Evolutionary conservation across 1,140 invertebrate genomes (phyloP).

Genomic region (Telenomus remus): DNA sequence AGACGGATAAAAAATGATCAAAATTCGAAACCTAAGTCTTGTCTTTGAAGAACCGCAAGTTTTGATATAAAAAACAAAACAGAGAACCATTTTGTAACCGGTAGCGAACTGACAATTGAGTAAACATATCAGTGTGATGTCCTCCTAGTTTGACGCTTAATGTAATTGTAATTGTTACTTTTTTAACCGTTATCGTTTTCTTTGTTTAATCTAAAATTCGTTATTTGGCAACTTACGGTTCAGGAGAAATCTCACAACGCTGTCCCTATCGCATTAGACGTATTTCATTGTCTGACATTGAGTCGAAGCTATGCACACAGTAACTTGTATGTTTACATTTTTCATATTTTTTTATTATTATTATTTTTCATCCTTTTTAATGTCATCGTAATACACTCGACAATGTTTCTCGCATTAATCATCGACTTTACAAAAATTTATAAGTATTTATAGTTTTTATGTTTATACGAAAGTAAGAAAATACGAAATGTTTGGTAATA

Average conservation of each 20-base stretch:
- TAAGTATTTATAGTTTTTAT: conserved; percentile 65
- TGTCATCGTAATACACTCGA: conserved; percentile 47
- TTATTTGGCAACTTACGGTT: conserved; percentile 73
- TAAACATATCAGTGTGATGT: conserved; percentile 57
- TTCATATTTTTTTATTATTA: conserved; percentile 3
- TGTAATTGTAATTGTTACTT: conserved; percentile 57
- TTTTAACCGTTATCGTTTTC: conserved; percentile 56
- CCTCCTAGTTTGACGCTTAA: conserved; percentile 60
- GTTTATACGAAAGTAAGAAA: conserved; percentile 75
- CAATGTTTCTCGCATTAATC: conserved; percentile 47
- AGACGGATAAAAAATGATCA: conserved; percentile 62
- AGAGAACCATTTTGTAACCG: conserved; percentile 44
- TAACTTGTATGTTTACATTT: conserved; percentile 66
- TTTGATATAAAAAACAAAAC: conserved; percentile 45
- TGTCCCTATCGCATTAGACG: conserved; percentile 56
- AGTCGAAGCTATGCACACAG: conserved; percentile 46
- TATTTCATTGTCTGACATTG: conserved; percentile 50
- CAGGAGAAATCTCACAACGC: conserved; percentile 66
- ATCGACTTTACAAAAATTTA: conserved; percentile 73
- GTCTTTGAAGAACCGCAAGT: conserved; percentile 65
- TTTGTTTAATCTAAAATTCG: conserved; percentile 64
- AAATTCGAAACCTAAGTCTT: conserved; percentile 63
- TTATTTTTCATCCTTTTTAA: conserved; percentile 19
- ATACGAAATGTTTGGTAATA: conserved; percentile 72
- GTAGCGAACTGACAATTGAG: conserved; percentile 39